These are phyloP conservation scores for Machimus rusticus DNA, from an alignment of 2,888 invertebrate genomes.

Conservation along the genomic window DNA sequence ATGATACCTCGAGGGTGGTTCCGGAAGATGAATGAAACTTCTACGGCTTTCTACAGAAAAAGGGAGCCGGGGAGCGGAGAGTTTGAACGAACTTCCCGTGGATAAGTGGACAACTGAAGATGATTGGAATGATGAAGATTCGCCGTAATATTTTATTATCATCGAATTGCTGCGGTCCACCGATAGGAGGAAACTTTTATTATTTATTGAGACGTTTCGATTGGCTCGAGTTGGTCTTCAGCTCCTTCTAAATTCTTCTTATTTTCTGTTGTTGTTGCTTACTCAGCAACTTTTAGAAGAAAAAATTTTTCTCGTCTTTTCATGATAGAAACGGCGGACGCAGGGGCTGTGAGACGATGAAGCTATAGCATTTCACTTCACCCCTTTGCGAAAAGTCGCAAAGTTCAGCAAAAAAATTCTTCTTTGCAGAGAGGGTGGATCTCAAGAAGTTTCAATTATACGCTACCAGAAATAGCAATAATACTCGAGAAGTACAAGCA, in stretches of 20 bases:
- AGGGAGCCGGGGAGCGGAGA: background rate
- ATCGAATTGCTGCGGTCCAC: background rate
- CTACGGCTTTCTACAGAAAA: background rate
- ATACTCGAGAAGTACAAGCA: background rate
- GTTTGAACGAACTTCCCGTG: background rate
- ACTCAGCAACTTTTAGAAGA: background rate
- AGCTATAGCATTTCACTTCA: background rate
- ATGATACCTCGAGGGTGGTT: background rate
- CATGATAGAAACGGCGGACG: background rate
- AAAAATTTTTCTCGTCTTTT: background rate
- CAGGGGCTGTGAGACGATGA: background rate
- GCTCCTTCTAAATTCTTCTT: background rate
- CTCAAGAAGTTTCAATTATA: background rate
- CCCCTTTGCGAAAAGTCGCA: background rate
- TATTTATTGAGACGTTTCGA: background rate
- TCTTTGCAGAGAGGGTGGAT: background rate
- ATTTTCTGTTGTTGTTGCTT: background rate
- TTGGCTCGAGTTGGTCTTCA: background rate
- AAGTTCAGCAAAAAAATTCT: background rate
- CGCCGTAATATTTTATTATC: background rate
- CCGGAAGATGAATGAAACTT: background rate
- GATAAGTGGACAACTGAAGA: constrained; percentile 5
- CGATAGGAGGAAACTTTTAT: background rate
- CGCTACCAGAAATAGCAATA: background rate
- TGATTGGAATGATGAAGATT: background rate